Base-by-base conservation (phyloP, 92 coral and sea anemone genomes). In the Paragorgia papillata region DNA sequence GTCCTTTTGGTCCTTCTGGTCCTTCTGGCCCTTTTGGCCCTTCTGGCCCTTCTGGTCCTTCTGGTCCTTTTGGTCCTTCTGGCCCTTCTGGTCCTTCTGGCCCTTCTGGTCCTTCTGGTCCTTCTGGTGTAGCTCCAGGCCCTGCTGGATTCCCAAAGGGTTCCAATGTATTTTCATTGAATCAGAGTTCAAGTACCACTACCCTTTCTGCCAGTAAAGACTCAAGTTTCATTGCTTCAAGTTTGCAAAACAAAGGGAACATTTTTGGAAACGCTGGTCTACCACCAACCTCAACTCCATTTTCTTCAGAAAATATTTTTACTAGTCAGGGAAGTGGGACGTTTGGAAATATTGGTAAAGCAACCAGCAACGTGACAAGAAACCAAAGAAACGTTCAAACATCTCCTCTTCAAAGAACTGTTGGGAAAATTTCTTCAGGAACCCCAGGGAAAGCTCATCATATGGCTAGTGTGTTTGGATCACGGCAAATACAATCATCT, bases 211-310 rank as follows among this genome's bases (percentile, higher is more conserved):
- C 32, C 58, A 51, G 8, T 17, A 6, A 6, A 51, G 7, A 51
- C 17, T 5, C 58, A 17, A n/a, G 20, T 22, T 17, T 51, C 7
- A 17, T 5, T 17, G 58, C 4, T 22, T 17, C 58, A 3, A 51
- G 8, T 22, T 7, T 51, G 6, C 3, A 6, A 17, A 17, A 17
- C 58, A 6, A 51, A 51, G 8, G 17, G 21, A 51, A 17, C 26
- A 22, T 22, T 51, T 69, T 69, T 27, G 61, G 48, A 48, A 51
- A 2, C 27, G 76, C 62, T 1, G 76, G 60, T 10, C 15, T 29
- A 29, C n/a, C 62, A 0, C 13, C 28, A 44, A 69, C 41, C 14
- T 7, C 56, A 15, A 33, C 73, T 51, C 5, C 14, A 27, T 7
- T 56, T 37, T 37, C 43, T 37, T 37, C 43, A 37, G 6, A 37